These are phyloP conservation scores for Drosophila infuscata DNA, from an alignment of 2,888 invertebrate genomes.

Conservation along the genomic window DNA sequence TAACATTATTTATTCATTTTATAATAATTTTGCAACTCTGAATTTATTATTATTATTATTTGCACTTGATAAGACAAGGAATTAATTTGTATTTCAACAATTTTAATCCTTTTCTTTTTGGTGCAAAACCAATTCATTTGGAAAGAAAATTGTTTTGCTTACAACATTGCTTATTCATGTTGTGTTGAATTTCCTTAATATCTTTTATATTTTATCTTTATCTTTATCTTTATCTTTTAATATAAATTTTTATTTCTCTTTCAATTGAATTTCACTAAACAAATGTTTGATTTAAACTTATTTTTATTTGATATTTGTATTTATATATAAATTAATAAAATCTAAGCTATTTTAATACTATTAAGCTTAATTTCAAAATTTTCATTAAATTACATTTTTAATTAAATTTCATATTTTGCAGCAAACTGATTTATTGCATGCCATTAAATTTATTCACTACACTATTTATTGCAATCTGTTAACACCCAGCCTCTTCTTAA, in stretches of 20 bases:
- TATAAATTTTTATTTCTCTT: background rate
- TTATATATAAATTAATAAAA: background rate
- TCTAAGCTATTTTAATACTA: background rate
- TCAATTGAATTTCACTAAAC: background rate
- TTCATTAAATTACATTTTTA: background rate
- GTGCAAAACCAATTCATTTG: background rate
- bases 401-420: background rate
- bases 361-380: background rate
- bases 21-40: background rate
- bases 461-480: conserved; percentile 9
- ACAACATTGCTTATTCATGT: background rate
- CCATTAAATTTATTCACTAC: conserved; percentile 54
- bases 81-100: background rate
- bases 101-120: background rate
- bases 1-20: background rate
- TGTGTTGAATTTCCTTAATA: background rate
- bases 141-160: background rate
- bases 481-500: background rate
- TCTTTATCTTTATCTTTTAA: background rate
- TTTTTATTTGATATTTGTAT: background rate
- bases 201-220: background rate
- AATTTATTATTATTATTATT: background rate
- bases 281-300: background rate
- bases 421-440: background rate
- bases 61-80: background rate